Base-by-base conservation (phyloP, 2,888 invertebrate species). In the Volucella zonaria region DNA sequence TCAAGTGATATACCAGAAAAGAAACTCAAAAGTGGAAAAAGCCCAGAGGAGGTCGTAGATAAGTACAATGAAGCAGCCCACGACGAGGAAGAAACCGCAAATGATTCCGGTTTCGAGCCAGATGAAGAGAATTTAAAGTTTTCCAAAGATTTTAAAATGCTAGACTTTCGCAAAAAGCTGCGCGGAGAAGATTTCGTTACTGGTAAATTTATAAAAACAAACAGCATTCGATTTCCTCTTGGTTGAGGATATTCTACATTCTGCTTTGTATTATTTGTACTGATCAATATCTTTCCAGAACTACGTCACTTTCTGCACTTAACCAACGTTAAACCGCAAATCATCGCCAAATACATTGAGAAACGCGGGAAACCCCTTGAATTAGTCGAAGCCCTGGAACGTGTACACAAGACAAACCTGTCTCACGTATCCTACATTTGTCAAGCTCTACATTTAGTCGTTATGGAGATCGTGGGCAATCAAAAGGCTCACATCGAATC, bases 291-390 rank as follows among this genome's bases (percentile, higher is more conserved):
- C 47, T 82, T 92, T 93, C 73, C 92, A 94, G 94, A 93, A 42
- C 88, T 95, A 12, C 93, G 93, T 54, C 94, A 94, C 88, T 95
- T 95, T 88, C 89, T 95, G 2, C 92, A 93, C 89, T 92, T 94
- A 54, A 94, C 94, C 62, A 90, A 93, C 8, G 92, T 93, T 89
- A 92, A 87, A 90, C 93, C 85, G 91, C 94, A 89, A 93, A 94
- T 89, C 2, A 92, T 95, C 51, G 90, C 93, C 1, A 94, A 95
- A 86, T 96, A 96, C 89, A 92, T 96, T 15, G 93, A 95, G 87
- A 92, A 93, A 74, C 95, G 95, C 1, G 96, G 96, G 1, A 95
- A 93, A 88, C 94, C 95, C 0, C 92, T 95, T 62, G 96, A 96
- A 91, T 92, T 96, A 66, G 92, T 95, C 1, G 93, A 94, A 66